phyloP scores from a whole-genome alignment of 2,113 vertebrate genomes.

The Dicerorhinus sumatrensis region DNA sequence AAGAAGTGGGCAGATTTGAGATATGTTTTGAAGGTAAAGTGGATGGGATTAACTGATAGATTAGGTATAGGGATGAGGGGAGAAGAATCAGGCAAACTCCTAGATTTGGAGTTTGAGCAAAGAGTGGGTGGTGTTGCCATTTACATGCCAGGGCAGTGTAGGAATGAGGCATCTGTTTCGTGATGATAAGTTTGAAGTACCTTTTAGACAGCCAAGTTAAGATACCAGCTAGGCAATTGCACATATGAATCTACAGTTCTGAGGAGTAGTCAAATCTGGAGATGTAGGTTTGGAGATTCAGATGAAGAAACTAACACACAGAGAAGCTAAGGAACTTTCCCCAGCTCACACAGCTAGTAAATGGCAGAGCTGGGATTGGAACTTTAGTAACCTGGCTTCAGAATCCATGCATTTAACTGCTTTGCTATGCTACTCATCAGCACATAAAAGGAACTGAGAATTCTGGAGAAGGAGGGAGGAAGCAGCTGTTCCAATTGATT shows the following conservation, averaged over 20 bases:
- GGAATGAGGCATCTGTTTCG: not conserved
- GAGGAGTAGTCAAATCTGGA: not conserved
- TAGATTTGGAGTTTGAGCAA: not conserved
- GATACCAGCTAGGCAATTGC: not conserved
- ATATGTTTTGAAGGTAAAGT: slow-evolving; percentile 21
- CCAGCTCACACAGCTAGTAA: not conserved
- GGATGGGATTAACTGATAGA: not conserved
- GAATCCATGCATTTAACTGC: not conserved
- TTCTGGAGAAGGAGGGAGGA: not conserved
- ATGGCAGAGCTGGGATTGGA: not conserved
- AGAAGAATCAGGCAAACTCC: slow-evolving; percentile 19
- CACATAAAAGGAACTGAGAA: slow-evolving; percentile 2
- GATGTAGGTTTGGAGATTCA: not conserved
- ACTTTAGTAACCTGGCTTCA: not conserved
- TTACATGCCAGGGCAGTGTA: not conserved
- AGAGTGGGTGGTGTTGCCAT: not conserved
- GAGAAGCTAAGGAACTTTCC: not conserved
- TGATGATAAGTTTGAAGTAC: not conserved
- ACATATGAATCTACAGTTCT: slow-evolving; percentile 4
- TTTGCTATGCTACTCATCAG: not conserved
- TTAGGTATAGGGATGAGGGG: not conserved
- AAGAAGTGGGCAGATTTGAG: not conserved
- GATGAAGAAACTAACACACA: not conserved
- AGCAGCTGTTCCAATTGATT: not conserved
- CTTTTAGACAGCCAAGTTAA: not conserved